phyloP scores from a whole-genome alignment of 2,888 invertebrate species.

The Blastobasis adustella region DNA sequence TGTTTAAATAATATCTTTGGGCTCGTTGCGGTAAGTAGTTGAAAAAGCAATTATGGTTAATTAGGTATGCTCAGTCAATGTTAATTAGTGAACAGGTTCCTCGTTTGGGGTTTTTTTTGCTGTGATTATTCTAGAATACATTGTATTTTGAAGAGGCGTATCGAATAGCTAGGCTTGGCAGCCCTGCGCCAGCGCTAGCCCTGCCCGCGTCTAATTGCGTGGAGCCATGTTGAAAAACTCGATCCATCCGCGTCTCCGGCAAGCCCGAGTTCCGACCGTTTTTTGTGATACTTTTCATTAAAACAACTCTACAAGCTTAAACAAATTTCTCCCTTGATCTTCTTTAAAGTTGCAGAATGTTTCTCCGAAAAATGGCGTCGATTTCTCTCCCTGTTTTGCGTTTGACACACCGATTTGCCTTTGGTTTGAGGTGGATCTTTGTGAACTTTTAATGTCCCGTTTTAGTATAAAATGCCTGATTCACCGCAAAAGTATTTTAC shows the following conservation, averaged over 20 bases:
- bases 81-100: no score
- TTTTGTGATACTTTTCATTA: constrained; percentile 21
- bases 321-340: constrained; percentile 12
- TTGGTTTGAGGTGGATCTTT: not conserved
- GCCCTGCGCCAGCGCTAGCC: constrained; percentile 16
- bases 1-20: not conserved
- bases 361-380: not conserved
- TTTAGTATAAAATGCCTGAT: no score
- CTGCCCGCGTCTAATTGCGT: constrained; percentile 47
- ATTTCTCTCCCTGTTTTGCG: not conserved
- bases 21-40: not conserved
- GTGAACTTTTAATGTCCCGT: constrained; percentile 2
- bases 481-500: constrained; percentile 1
- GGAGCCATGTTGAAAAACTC: constrained; percentile 43
- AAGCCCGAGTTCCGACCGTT: constrained; percentile 23
- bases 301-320: constrained; percentile 17
- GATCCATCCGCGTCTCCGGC: constrained; percentile 34
- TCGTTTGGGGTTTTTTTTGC: no score
- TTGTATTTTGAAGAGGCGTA: no score
- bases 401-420: not conserved
- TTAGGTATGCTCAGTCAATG: no score
- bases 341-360: constrained; percentile 8
- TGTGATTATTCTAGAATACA: no score
- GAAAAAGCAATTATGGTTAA: no score
- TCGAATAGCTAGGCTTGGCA: not conserved